Base-by-base conservation (phyloP, 35 echinoderm and acorn worm species). In the Apostichopus parvimensis region DNA sequence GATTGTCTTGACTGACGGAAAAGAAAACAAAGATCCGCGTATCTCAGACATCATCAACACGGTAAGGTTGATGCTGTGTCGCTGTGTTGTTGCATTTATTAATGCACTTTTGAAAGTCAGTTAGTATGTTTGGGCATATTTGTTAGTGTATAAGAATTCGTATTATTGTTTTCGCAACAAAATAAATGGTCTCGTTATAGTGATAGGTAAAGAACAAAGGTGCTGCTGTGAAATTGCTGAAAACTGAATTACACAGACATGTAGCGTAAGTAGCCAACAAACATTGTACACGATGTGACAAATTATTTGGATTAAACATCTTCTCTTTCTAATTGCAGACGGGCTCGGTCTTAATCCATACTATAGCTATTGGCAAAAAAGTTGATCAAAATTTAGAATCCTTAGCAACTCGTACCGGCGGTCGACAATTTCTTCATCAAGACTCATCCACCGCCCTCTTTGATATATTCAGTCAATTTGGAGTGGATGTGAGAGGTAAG, bases 401-500 rank as follows among this genome's bases (percentile, higher is more conserved):
- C 0, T 76, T 89, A 61, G 61, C 87, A 26, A 76, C 20, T 76
- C 87, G 87, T 6, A 71, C 87, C 28, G 87, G 87, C 14, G 87
- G 87, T 25, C 62, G 87, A 71, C 87, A 89, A 45, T 89, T 89
- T 76, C 87, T 73, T n/a, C 87, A 89, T 52, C 62, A 23, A 54
- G 87, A 89, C 22, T 70, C 87, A 11, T 89, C 87, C 8, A 73
- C 87, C 6, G 64, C 64, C 15, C 28, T 89, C 9, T 89, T 89
- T 61, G 28, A 89, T 57, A 73, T 89, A 18, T 89, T 89, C 87
- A 89, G 87, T 45, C 62, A 89, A 57, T 76, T 89, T 70, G 87
- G 87, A 53, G 70, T 89, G 21, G 83, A 86, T 21, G n/a, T 55
- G 21, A 56, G 83, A 86, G 83, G 83, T 86, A 86, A 80, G 78